These are phyloP conservation scores for Drosophila algonquin DNA, from an alignment of 2,888 invertebrate species.

Conservation along the genomic window DNA sequence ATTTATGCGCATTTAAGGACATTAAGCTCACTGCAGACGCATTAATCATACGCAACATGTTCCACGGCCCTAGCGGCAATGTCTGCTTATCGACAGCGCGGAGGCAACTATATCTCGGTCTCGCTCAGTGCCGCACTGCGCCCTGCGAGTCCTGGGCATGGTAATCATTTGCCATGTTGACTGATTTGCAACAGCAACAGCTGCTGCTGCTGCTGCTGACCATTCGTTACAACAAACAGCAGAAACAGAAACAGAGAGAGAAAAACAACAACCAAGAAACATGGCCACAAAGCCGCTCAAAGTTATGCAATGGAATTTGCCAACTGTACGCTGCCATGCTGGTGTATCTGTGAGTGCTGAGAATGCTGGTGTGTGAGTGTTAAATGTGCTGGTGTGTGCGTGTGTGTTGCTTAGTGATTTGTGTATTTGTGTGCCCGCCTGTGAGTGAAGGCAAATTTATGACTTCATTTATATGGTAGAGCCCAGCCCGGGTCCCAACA, in stretches of 20 bases:
- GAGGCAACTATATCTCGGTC: not conserved
- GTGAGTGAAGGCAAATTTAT: slow-evolving; percentile 39
- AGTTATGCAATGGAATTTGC: slow-evolving; percentile 51
- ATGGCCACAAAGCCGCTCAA: slow-evolving; percentile 45
- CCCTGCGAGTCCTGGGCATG: slow-evolving; percentile 7
- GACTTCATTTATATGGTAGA: slow-evolving; percentile 35
- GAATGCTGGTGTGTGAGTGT: not conserved
- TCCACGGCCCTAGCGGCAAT: slow-evolving; percentile 14
- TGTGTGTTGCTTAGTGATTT: slow-evolving; percentile 18
- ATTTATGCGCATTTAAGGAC: slow-evolving; percentile 57
- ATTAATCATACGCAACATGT: slow-evolving; percentile 66
- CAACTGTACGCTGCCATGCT: not conserved
- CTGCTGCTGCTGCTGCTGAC: slow-evolving; percentile 29
- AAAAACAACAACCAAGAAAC: slow-evolving; percentile 6
- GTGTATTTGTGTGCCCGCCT: slow-evolving; percentile 22
- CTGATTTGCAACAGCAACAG: slow-evolving; percentile 45
- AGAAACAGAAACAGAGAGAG: not conserved
- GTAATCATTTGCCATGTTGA: slow-evolving; percentile 44
- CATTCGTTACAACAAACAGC: slow-evolving; percentile 17
- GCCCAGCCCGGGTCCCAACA: slow-evolving; percentile 11
- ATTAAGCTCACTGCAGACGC: slow-evolving; percentile 51
- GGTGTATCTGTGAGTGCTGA: not conserved
- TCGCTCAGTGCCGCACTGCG: not conserved
- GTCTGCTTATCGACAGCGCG: slow-evolving; percentile 47
- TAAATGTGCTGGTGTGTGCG: not conserved